Base-by-base conservation (phyloP, 2,113 vertebrate species). In the Oryzias celebensis region DNA sequence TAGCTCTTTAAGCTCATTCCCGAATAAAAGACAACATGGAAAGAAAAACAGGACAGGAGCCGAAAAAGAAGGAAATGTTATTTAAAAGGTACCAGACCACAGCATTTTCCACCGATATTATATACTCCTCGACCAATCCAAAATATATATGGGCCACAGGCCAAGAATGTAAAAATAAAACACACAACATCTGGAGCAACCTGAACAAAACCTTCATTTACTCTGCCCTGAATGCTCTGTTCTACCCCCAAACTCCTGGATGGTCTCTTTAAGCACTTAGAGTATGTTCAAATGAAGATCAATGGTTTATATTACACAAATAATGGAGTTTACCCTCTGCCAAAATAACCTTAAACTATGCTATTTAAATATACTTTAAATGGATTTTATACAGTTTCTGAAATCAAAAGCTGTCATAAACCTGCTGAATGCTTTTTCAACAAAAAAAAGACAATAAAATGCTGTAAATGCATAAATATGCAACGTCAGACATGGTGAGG, bases 21-120 rank as follows among this genome's bases (percentile, higher is more conserved):
- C 89, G 94, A 96, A 96, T 95, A 97, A 97, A 97, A 94, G 93
- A 95, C 95, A 98, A 98, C 94, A 96, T 94, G 96, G 96, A 98
- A 99, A 98, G 95, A 97, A 98, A 98, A 99, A 98, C 96, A 98
- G 95, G 94, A 97, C 95, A 95, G 96, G 94, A 93, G 94, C 93
- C 94, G 94, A 94, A 93, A 96, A 94, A 96, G 94, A 94, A 95
- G 96, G 96, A 98, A 98, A 99, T 97, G 96, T 98, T 98, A 97
- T 99, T 98, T 98, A 98, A 98, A 98, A 98, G 96, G 96, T 97
- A 98, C 95, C 95, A 98, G 96, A 98, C 96, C 95, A 91, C 96
- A 97, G 96, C 95, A 95, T 97, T 99, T 98, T 98, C 96, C 97
- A 98, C 93, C 93, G 95, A 96, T 98, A 98, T 96, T 98, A 99